Conservation (phyloP, 2,888 invertebrate genomes). For the Lepidochitona cinerea region DNA sequence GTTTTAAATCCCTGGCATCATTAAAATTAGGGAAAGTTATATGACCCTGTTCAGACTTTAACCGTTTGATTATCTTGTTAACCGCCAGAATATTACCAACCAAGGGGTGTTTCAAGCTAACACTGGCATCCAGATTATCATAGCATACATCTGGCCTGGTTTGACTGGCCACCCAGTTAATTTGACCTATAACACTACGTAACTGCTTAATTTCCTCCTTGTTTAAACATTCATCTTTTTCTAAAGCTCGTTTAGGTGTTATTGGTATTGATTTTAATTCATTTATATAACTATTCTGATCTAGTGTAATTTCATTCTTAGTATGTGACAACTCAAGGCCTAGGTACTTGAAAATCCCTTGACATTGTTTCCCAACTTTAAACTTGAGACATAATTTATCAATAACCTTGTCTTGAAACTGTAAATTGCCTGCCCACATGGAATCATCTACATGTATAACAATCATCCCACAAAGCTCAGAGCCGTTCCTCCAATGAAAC, state of each 20-base stretch:
- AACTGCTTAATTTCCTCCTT: not conserved
- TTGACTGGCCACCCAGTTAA: constrained; percentile 10
- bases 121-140: constrained; percentile 8
- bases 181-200: not conserved
- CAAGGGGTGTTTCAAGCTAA: not conserved
- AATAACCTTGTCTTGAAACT: constrained; percentile 23
- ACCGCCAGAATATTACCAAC: constrained; percentile 3
- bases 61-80: not conserved
- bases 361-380: constrained; percentile 18
- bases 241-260: not conserved
- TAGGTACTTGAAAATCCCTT: constrained; percentile 26
- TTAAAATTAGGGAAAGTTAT: not conserved
- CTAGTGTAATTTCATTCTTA: constrained; percentile 13
- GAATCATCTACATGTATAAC: constrained; percentile 34
- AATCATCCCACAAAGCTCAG: constrained; percentile 21
- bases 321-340: constrained; percentile 23
- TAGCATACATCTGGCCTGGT: constrained; percentile 9
- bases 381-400: constrained; percentile 17
- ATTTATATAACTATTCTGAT: constrained; percentile 11
- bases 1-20: not conserved
- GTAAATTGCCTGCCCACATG: constrained; percentile 22
- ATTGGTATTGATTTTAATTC: not conserved
- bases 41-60: not conserved
- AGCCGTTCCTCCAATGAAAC: constrained; percentile 24
- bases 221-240: not conserved